phyloP scores from a whole-genome alignment of 1,140 invertebrate genomes.

The Drosophila prosaltans region DNA sequence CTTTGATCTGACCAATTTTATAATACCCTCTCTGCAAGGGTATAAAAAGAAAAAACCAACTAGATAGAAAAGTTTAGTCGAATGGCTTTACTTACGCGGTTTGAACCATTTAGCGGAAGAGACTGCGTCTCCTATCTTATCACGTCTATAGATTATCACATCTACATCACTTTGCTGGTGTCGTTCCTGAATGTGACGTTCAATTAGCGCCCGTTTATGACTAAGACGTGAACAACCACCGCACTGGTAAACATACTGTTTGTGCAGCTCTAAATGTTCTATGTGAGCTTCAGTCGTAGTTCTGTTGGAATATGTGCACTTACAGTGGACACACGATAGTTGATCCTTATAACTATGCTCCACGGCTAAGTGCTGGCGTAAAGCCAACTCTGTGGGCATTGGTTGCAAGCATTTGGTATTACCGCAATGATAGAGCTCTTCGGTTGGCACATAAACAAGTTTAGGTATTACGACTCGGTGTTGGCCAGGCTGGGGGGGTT shows the following conservation, averaged over 20 bases:
- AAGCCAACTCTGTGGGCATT: constrained; percentile 6
- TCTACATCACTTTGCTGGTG: constrained; percentile 25
- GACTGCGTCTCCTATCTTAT: neutral
- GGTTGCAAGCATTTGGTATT: neutral
- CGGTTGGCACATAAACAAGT: constrained; percentile 31
- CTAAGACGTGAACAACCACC: constrained; percentile 28
- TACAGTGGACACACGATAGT: constrained; percentile 43
- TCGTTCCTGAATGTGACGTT: constrained; percentile 43
- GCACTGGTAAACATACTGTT: constrained; percentile 62
- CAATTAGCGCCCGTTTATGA: constrained; percentile 22
- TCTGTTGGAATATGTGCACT: neutral
- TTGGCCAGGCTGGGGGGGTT: neutral
- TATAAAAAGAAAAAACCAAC: neutral
- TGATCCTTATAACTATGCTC: constrained; percentile 29
- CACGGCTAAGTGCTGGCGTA: constrained; percentile 22
- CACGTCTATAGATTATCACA: constrained; percentile 37
- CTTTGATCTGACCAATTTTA: no score
- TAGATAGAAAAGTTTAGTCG: neutral
- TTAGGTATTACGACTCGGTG: neutral
- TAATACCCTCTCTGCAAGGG: no score
- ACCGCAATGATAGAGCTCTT: constrained; percentile 39
- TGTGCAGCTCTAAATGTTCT: constrained; percentile 43
- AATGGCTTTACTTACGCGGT: constrained; percentile 30
- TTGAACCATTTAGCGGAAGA: constrained; percentile 43
- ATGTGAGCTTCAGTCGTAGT: constrained; percentile 7